Conservation (phyloP, 2,888 invertebrate genomes). For the Mellilla xanthometata region DNA sequence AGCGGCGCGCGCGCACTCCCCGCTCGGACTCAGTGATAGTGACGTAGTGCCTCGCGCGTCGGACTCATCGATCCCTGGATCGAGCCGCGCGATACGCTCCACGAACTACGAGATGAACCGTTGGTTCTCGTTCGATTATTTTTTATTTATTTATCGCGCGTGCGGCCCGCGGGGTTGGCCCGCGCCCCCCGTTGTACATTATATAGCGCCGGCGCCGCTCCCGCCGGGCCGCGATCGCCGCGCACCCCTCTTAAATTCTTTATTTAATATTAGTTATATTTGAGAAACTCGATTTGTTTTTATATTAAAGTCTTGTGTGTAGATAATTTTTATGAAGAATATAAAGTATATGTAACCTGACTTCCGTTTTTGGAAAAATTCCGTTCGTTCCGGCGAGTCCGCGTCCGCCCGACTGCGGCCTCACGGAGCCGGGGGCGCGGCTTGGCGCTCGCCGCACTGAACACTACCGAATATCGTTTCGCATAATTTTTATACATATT, state of each 20-base stretch:
- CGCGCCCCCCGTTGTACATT: slow-evolving; percentile 37
- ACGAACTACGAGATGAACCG: slow-evolving; percentile 17
- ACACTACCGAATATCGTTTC: slow-evolving; percentile 60
- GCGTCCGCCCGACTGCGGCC: neutral
- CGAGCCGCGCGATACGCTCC: slow-evolving; percentile 9
- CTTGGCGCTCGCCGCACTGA: slow-evolving; percentile 22
- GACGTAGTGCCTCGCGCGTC: slow-evolving; percentile 26
- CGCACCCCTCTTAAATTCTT: slow-evolving; percentile 45
- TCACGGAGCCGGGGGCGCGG: slow-evolving; percentile 15
- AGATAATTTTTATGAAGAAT: slow-evolving; percentile 81
- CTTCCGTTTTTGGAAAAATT: slow-evolving; percentile 58
- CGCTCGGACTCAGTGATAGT: slow-evolving; percentile 23
- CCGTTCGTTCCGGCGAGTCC: slow-evolving; percentile 16
- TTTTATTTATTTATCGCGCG: slow-evolving; percentile 45
- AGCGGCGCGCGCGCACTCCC: slow-evolving; percentile 35
- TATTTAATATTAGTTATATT: slow-evolving; percentile 68
- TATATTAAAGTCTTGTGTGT: slow-evolving; percentile 78
- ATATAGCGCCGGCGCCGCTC: slow-evolving; percentile 32
- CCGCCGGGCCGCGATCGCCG: slow-evolving; percentile 29
- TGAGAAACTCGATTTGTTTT: slow-evolving; percentile 72
- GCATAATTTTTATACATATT: slow-evolving; percentile 41
- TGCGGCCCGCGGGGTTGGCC: slow-evolving; percentile 23
- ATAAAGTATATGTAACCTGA: slow-evolving; percentile 76
- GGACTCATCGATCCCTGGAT: slow-evolving; percentile 17
- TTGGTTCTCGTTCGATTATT: slow-evolving; percentile 36